Conservation (phyloP, 1,140 invertebrate species). For the Hylaeus anthracinus region DNA sequence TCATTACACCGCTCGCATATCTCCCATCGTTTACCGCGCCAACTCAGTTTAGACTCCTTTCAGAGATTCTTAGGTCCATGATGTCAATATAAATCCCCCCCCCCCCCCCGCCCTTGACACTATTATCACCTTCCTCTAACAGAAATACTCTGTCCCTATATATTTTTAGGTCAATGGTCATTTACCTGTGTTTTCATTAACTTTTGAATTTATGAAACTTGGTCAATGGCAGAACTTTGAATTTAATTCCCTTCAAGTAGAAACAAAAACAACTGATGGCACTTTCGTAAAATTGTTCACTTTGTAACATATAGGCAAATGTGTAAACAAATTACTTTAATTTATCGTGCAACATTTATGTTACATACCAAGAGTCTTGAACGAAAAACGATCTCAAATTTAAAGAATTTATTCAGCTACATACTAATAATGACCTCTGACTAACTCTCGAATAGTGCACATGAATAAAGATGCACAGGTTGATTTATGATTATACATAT, state of each 20-base stretch:
- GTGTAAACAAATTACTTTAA: not conserved
- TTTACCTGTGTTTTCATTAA: not conserved
- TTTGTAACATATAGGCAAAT: not conserved
- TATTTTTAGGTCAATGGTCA: no score
- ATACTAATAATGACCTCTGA: slow-evolving; percentile 6
- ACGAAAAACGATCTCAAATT: slow-evolving; percentile 18
- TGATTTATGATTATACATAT: slow-evolving; percentile 48
- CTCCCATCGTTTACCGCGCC: no score
- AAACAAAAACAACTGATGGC: not conserved
- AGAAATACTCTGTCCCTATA: no score
- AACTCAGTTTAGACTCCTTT: no score
- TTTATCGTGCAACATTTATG: not conserved
- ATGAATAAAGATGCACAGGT: slow-evolving; percentile 34
- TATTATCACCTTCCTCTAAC: no score
- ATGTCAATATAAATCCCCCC: no score
- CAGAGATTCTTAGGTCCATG: no score
- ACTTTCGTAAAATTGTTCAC: not conserved
- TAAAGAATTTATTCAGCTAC: not conserved
- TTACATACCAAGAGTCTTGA: slow-evolving; percentile 10
- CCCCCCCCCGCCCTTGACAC: no score
- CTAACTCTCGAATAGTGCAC: slow-evolving; percentile 10
- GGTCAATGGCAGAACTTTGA: not conserved
- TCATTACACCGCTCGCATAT: no score
- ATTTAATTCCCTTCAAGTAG: not conserved
- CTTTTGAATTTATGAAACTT: not conserved